These are phyloP conservation scores for Mus spretus DNA, from an alignment of 2,797 vertebrate species.

Conservation along the genomic window DNA sequence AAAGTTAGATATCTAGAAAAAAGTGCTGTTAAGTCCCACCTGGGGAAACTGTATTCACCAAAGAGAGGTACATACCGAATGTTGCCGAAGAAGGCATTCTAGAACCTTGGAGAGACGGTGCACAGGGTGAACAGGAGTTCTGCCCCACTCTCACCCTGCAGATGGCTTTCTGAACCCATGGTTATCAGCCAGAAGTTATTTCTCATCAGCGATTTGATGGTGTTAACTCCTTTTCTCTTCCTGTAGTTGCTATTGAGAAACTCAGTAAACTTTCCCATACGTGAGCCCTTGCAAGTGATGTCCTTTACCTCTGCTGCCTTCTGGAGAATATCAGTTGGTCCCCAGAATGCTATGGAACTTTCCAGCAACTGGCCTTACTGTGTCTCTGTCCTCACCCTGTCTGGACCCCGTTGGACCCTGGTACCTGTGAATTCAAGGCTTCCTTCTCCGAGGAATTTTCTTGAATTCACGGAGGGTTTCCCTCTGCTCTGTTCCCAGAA, in stretches of 20 bases:
- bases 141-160: accelerated
- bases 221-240: too few species aligned
- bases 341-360: too few species aligned
- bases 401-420: neutral
- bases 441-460: neutral
- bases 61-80: neutral
- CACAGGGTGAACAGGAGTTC: neutral
- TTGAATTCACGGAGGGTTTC: neutral
- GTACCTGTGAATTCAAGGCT: neutral
- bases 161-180: neutral
- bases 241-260: neutral
- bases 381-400: too few species aligned
- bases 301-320: neutral
- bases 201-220: neutral
- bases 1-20: too few species aligned
- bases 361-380: neutral
- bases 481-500: accelerated
- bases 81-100: neutral
- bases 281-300: neutral
- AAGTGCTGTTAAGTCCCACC: neutral
- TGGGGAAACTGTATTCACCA: accelerated
- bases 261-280: accelerated
- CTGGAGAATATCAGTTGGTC: neutral
- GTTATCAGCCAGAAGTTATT: neutral
- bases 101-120: neutral